Base-by-base conservation (phyloP, 2,113 vertebrate genomes). In the Corydoras maculifer region DNA sequence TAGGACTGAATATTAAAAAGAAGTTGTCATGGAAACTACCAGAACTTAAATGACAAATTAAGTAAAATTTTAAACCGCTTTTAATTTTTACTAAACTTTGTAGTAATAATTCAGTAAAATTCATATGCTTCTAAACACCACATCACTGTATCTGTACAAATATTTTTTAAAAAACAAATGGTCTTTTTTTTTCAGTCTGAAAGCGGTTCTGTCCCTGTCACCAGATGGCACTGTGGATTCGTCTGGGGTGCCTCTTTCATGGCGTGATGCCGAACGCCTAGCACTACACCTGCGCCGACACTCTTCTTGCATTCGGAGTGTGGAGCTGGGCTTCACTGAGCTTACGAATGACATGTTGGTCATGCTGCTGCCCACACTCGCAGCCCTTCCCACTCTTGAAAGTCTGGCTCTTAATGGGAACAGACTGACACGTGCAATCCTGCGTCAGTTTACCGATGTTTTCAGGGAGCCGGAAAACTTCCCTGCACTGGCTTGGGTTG, bases 251-350 rank as follows among this genome's bases (percentile, higher is more conserved):
- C 91, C 94, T 0, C 85, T 99, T 43, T 74, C 72, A 15, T 18
- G 78, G 82, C 79, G 0, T 75, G 96, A 99, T 84, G 77, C 96
- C 84, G 94, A 98, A 51, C 90, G 93, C 0, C 82, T 98, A 14
- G 87, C 81, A 30, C 74, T 82, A 0, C 94, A 97, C 82, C 92
- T 99, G 12, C 92, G 93, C 86, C 92, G 85, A 5, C 88, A 94
- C 2, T 83, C 91, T 0, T 86, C 92, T 71, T 84, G 80, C 18
- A 81, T 98, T 35, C 87, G 87, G 72, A 93, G 89, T 3, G 79
- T 99, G 83, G 96, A 98, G 86, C 85, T 99, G 82, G 92, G 94
- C 77, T 99, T 99, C 88, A 95, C 94, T 0, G 97, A 98, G 81
- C 91, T 99, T 70, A 98, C 94, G 0, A 95, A 99, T 0, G 94